A percentile compares a stretch with the other conserved stretches of the same genome.
phyloP scores from a whole-genome alignment of 2,797 vertebrate genomes.

The Tadarida brasiliensis region DNA sequence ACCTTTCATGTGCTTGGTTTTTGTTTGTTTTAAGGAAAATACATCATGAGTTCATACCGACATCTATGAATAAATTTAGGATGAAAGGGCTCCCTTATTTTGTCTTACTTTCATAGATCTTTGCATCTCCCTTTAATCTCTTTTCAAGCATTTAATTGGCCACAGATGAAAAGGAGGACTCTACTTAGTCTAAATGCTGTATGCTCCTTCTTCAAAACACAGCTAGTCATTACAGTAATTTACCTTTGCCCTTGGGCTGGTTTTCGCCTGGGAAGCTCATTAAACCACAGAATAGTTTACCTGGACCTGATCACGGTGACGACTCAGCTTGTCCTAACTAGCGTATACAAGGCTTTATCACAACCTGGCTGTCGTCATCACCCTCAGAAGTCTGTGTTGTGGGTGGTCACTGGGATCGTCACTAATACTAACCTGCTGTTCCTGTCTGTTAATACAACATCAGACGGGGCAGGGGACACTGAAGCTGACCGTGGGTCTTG shows the following conservation, averaged over 20 bases:
- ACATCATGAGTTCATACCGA: neutral
- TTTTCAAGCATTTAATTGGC: neutral
- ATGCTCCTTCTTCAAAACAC: neutral
- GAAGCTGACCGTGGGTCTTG: too few relatives aligned
- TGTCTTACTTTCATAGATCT: neutral
- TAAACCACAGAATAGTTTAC: neutral
- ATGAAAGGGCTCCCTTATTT: neutral
- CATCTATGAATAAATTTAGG: neutral
- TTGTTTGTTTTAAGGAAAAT: neutral
- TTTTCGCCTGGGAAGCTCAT: neutral
- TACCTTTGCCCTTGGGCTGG: neutral
- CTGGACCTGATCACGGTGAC: neutral
- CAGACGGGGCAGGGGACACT: neutral
- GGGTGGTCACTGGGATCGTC: neutral
- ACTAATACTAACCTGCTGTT: neutral
- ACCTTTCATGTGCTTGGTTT: neutral
- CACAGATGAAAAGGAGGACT: neutral
- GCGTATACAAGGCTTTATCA: neutral
- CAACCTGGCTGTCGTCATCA: neutral
- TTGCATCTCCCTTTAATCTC: neutral
- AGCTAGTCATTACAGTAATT: constrained; percentile 34
- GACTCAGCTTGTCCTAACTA: neutral
- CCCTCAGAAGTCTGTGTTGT: neutral
- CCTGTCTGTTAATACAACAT: neutral
- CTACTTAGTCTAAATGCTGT: neutral